Evolutionary conservation across 2,888 invertebrate species (phyloP), one percentile per base, ranked within the genome.

Genomic region (Megaustenia siamemsis): DNA sequence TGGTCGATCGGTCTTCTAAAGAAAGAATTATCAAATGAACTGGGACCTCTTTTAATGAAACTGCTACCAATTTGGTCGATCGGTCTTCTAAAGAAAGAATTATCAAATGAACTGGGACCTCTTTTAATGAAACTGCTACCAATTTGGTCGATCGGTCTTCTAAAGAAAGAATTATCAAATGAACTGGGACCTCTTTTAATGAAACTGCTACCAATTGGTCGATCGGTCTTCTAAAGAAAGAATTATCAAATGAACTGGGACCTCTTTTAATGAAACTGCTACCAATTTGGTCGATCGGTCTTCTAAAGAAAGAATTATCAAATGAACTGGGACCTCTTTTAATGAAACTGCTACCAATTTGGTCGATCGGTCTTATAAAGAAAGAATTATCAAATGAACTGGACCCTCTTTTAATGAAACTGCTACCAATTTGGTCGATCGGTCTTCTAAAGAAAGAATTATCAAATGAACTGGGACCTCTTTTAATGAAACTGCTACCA

Each of bases 401-500:
- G 18, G 6, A 1, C 28, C 21, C 49, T 49, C 21, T 73, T 21
- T 73, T 73, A 21, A 73, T 73, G 32, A 73, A 73, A 21, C 49
- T 49, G 21, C 73, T 73, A 2, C 73, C 73, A 32, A 73, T 73
- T 4, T 45, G 21, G 35, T 73, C 73, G 1, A 73, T 12, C 1
- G 73, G 73, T 32, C 73, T 49, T 32, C 32, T 73, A 0, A 49
- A 49, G 35, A 49, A 73, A 21, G n/a, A 28, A 28, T 18, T 73
- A 18, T 38, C 35, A 12, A 32, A 21, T 18, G 49, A 73, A 18
- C 49, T 21, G 32, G 18, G 4, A 49, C 18, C 49, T 49, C 8
- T 73, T 21, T 73, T 73, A 21, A 73, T 73, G 21, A 73, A 73
- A 21, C 73, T 49, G 8, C 73, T 73, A 1, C 73, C 73, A 49